A percentile compares a stretch with the other conserved stretches of the same genome.
Evolutionary conservation across 2,113 vertebrate species (phyloP).

Genomic region (Seriola quinqueradiata): DNA sequence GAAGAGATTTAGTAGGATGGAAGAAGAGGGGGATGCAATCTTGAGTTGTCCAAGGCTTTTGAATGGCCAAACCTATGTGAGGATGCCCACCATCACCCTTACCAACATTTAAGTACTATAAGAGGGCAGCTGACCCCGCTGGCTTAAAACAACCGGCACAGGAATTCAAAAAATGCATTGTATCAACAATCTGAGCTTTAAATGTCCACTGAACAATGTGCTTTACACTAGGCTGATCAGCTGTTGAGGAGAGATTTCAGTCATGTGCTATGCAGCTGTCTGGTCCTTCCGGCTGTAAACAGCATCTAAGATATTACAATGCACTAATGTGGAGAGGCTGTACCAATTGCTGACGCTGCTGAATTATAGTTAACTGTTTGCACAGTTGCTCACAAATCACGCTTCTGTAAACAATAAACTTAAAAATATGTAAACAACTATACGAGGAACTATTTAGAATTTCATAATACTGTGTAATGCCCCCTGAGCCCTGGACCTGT

Average conservation of each 20-base stretch:
- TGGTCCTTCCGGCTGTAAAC: slow-evolving; percentile 42
- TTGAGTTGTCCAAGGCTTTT: neutral
- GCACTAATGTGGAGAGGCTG: slow-evolving; percentile 17
- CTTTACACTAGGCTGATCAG: slow-evolving; percentile 49
- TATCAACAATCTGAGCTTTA: slow-evolving; percentile 49
- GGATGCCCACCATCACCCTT: neutral
- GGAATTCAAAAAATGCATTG: slow-evolving; percentile 48
- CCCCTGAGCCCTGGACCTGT: too few species aligned
- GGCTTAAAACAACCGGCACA: slow-evolving; percentile 24
- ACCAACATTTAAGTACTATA: neutral
- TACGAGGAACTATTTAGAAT: neutral
- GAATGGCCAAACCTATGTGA: neutral
- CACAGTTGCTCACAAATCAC: slow-evolving; percentile 19
- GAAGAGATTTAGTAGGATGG: neutral
- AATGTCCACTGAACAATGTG: slow-evolving; percentile 43
- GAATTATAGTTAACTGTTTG: slow-evolving; percentile 10
- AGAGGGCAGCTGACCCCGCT: slow-evolving; percentile 32
- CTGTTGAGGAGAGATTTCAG: slow-evolving; percentile 39
- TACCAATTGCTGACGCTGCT: slow-evolving; percentile 7
- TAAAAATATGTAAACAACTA: neutral
- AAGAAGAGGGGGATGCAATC: neutral
- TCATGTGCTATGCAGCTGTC: slow-evolving; percentile 58
- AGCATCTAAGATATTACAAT: slow-evolving; percentile 23
- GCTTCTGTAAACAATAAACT: slow-evolving; percentile 10
- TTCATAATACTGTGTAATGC: too few species aligned